These are phyloP conservation scores for Sclerodermus sp. DNA, from an alignment of 2,888 invertebrate genomes.

Conservation along the genomic window DNA sequence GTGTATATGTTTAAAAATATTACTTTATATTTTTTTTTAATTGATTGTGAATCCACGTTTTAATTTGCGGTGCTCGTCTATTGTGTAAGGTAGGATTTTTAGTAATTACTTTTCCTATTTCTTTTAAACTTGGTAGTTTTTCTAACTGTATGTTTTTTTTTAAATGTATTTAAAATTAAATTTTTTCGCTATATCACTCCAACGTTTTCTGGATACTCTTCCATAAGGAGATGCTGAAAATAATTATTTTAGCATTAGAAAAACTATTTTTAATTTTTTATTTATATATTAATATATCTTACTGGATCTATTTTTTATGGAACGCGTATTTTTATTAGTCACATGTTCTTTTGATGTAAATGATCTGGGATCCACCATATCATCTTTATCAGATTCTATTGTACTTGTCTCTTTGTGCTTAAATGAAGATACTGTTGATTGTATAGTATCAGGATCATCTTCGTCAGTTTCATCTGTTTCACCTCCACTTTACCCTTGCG, in stretches of 20 bases:
- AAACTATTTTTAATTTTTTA: neutral
- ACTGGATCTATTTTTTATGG: constrained; percentile 1
- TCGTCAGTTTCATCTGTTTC: neutral
- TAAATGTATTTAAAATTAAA: too few species aligned
- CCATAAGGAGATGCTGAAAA: constrained; percentile 10
- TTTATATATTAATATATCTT: neutral
- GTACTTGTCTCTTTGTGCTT: too few species aligned
- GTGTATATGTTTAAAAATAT: too few species aligned
- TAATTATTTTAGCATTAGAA: neutral
- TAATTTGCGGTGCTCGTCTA: constrained; percentile 4
- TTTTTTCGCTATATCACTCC: too few species aligned
- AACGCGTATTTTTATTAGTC: neutral
- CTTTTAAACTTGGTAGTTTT: constrained; percentile 5
- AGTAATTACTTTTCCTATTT: neutral
- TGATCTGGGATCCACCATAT: neutral
- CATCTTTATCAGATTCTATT: neutral
- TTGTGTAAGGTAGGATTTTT: constrained; percentile 1
- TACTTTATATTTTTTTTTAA: neutral
- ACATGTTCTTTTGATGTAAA: neutral
- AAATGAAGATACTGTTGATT: too few species aligned
- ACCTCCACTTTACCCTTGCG: neutral
- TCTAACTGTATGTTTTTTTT: too few species aligned
- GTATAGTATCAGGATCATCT: too few species aligned
- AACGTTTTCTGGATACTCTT: neutral
- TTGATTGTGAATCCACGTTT: constrained; percentile 11